These are phyloP conservation scores for Drosophila oshimai DNA, from an alignment of 1,140 invertebrate species.

Conservation along the genomic window DNA sequence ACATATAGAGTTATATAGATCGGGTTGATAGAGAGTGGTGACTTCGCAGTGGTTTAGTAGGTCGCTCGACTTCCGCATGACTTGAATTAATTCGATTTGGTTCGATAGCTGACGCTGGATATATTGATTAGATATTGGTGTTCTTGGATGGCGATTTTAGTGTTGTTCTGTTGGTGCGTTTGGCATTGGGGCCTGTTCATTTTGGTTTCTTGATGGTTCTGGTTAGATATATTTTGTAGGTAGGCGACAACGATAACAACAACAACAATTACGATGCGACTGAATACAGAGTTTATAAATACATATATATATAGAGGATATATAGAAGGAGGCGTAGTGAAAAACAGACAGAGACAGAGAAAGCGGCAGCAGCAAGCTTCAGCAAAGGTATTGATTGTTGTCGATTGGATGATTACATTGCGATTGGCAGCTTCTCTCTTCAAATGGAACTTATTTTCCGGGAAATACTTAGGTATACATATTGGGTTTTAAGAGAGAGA, in stretches of 20 bases:
- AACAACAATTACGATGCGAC: slow-evolving; percentile 43
- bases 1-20: slow-evolving; percentile 24
- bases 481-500: slow-evolving; percentile 7
- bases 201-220: slow-evolving; percentile 30
- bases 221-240: slow-evolving; percentile 40
- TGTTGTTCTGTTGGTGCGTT: slow-evolving; percentile 55
- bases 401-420: slow-evolving; percentile 22
- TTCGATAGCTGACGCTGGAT: slow-evolving; percentile 32
- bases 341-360: slow-evolving; percentile 24
- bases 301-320: not conserved
- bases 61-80: slow-evolving; percentile 36
- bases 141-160: slow-evolving; percentile 58
- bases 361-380: slow-evolving; percentile 64
- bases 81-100: slow-evolving; percentile 41
- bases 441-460: slow-evolving; percentile 13
- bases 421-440: slow-evolving; percentile 20
- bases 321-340: slow-evolving; percentile 9
- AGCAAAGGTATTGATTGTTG: slow-evolving; percentile 41
- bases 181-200: slow-evolving; percentile 29
- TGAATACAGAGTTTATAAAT: slow-evolving; percentile 9
- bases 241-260: slow-evolving; percentile 50
- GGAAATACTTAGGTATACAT: slow-evolving; percentile 6
- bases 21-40: slow-evolving; percentile 45
- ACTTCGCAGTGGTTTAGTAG: slow-evolving; percentile 58
- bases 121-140: slow-evolving; percentile 40